Conservation (phyloP, 2,113 vertebrate genomes). For the Oncorhynchus tshawytscha region DNA sequence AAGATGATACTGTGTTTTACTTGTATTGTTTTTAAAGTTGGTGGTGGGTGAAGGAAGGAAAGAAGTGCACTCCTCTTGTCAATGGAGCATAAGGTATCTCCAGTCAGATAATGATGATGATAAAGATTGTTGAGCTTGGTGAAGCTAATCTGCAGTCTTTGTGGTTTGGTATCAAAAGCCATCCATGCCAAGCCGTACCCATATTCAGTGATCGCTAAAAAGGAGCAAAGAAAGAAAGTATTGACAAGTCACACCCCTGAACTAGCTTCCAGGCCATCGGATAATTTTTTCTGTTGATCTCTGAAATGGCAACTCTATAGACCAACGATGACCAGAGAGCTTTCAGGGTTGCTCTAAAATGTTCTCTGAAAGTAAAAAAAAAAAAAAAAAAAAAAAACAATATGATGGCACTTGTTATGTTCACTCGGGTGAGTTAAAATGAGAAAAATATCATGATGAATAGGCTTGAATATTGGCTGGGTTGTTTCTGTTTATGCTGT, state of each 20-base stretch:
- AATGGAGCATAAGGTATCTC: slow-evolving; percentile 18
- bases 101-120: slow-evolving; percentile 33
- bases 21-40: slow-evolving; percentile 44
- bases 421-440: slow-evolving; percentile 48
- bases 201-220: slow-evolving; percentile 29
- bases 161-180: not conserved
- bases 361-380: slow-evolving; percentile 15
- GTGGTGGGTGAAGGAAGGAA: slow-evolving; percentile 24
- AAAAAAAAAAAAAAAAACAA: not conserved
- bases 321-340: slow-evolving; percentile 31
- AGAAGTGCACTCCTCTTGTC: not conserved
- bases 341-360: slow-evolving; percentile 31
- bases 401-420: slow-evolving; percentile 58
- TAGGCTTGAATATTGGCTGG: slow-evolving; percentile 47
- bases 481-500: slow-evolving; percentile 49
- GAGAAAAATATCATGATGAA: slow-evolving; percentile 23
- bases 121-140: slow-evolving; percentile 18
- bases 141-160: not conserved
- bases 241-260: slow-evolving; percentile 4
- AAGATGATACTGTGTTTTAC: slow-evolving; percentile 21
- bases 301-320: slow-evolving; percentile 15
- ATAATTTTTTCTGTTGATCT: slow-evolving; percentile 26
- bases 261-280: slow-evolving; percentile 39
- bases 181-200: slow-evolving; percentile 13
- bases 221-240: slow-evolving; percentile 15